Evolutionary conservation across 1,140 invertebrate species (phyloP), one percentile per base, ranked within the genome.

Genomic region (Patella vulgata): DNA sequence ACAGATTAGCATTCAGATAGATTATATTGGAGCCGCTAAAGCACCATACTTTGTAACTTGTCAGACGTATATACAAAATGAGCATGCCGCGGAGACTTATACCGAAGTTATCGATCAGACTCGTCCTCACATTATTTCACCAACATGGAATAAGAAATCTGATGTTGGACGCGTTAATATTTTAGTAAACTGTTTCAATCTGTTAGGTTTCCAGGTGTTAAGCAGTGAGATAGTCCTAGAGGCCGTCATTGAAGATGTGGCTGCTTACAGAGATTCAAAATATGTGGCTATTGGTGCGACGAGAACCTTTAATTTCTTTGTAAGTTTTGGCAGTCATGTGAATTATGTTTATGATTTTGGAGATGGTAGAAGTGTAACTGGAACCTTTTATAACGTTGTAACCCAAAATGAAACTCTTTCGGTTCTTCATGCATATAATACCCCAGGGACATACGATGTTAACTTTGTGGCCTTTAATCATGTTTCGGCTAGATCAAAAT

Each of bases 1-100:
- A 21, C 14, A 64, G 0, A 44, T 70, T 23, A 23, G 40, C 3
- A 11, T 70, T 1, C 3, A 14, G 4, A 40, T 75, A 1, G 52
- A 40, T 1, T 70, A 62, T 33, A 46, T 23, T 1, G 53, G 52
- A 25, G 4, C 2, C n/a, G 11, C 27, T 0, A 21, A 43, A 14
- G 62, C 70, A 21, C 73, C 73, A 23, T 66, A 60, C 3, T 52
- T 65, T 44, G 52, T 75, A 19, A 46, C 52, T 4, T 72, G 70
- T 44, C 14, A 33, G 9, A 36, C 59, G 11, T 42, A 44, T 4
- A 21, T 66, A 9, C 33, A 52, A 2, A 40, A 55, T 17, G 11
- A 42, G 1, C 54, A 19, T 28, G 3, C 31, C 2, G 28, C 28
- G 1, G 19, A 30, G 0, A n/a, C 30, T 33, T 66, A 51, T 36